A percentile compares a stretch with the other conserved stretches of the same genome.
phyloP scores from a whole-genome alignment of 2,888 invertebrate species.

The Acrobasis suavella region DNA sequence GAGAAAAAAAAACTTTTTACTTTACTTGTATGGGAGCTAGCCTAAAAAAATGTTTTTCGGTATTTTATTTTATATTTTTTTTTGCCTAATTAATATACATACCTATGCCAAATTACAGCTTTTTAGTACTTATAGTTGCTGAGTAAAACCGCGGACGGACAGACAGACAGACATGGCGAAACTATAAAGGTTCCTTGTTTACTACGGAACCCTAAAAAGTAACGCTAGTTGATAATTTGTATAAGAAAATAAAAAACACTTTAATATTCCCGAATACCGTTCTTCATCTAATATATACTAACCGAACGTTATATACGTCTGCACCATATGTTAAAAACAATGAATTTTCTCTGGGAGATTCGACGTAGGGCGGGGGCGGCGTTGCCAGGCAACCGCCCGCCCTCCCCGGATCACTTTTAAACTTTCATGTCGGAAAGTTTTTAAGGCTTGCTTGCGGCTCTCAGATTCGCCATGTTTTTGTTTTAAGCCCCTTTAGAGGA shows the following conservation, averaged over 20 bases:
- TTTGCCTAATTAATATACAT: no score
- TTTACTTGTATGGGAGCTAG: no score
- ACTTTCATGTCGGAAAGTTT: slow-evolving; percentile 82
- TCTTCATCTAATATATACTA: background rate
- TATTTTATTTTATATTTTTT: no score
- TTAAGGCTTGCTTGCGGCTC: slow-evolving; percentile 79
- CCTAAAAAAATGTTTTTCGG: no score
- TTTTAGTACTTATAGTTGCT: no score
- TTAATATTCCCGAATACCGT: background rate
- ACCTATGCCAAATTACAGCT: no score
- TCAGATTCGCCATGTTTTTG: slow-evolving; percentile 73
- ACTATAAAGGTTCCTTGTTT: no score
- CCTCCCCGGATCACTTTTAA: slow-evolving; percentile 77
- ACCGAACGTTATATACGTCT: slow-evolving; percentile 20
- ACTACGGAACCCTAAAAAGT: no score
- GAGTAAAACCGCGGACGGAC: no score
- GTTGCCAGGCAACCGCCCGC: slow-evolving; percentile 70
- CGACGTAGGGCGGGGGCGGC: slow-evolving; percentile 68
- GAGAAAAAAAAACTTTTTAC: no score
- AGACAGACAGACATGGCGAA: no score
- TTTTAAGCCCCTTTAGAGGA: slow-evolving; percentile 59
- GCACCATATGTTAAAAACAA: slow-evolving; percentile 64
- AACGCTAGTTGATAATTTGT: no score
- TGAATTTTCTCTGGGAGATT: slow-evolving; percentile 76
- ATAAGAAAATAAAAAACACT: background rate